Base-by-base conservation (phyloP, 2,888 invertebrate genomes). In the Scaptomyza caliginosa region DNA sequence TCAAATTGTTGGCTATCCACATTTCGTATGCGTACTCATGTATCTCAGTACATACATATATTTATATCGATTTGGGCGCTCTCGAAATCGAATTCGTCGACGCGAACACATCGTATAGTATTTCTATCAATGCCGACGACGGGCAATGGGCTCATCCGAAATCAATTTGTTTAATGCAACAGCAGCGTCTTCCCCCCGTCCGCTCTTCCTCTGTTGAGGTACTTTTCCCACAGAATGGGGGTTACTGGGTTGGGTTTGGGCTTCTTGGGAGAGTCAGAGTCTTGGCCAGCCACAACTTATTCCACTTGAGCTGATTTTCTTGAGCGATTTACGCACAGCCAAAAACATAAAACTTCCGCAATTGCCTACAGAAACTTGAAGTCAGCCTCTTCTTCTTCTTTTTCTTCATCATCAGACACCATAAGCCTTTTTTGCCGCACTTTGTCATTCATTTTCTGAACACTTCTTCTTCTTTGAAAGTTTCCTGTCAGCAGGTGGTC, bases 401-500 rank as follows among this genome's bases (percentile, higher is more conserved):
- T 2, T 40, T 7, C 4, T 21, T 42, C 63, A 46, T 63, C 63
- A 36, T 52, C 48, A 54, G 36, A 55, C 38, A 21, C 57, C 57
- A 49, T 17, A 8, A 39, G 24, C 62, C 30, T 24, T 38, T 46
- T 59, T 65, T 74, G n/a, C n/a, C n/a, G n/a, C 74, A 65, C 59
- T 71, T 71, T 77, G 79, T 82, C 76, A 75, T 66, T 55, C 55
- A 48, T 10, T 17, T 21, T 39, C 23, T 30, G 36, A 24, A 30
- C 24, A 58, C 48, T 21, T 52, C 39, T 70, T 59, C 65, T 21
- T 52, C 39, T 70, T 59, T 63, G 69, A 68, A 72, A 73, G 77
- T 77, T 89, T 89, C 88, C 89, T 89, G 82, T 66, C 89, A 84
- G 86, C 89, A 89, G 89, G 89, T 89, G 89, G 88, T 85, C 88